Evolutionary conservation across 2,797 vertebrate species (phyloP).

Genomic region (Phataginus tricuspis): DNA sequence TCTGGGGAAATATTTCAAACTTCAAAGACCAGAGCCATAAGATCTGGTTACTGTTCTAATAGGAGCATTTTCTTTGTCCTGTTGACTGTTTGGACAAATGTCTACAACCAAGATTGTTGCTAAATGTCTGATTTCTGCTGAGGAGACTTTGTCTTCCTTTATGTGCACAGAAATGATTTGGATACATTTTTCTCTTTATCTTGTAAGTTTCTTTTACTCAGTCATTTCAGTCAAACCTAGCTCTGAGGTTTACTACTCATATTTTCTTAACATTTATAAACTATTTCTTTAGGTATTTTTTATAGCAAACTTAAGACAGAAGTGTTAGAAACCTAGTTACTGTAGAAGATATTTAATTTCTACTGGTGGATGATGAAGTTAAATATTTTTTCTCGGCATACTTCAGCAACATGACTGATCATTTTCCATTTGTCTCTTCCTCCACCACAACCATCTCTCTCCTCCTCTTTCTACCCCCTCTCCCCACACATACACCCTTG

Average conservation of each 20-base stretch:
- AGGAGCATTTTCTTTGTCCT: slow-evolving; percentile 53
- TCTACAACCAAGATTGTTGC: slow-evolving; percentile 44
- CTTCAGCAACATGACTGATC: not conserved
- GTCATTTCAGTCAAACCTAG: slow-evolving; percentile 16
- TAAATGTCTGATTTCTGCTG: slow-evolving; percentile 48
- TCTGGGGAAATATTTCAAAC: slow-evolving; percentile 57
- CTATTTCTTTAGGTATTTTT: not conserved
- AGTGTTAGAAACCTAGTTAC: not conserved
- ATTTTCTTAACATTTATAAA: slow-evolving; percentile 47
- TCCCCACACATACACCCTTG: not conserved
- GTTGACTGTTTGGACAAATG: slow-evolving; percentile 44
- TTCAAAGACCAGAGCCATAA: slow-evolving; percentile 62
- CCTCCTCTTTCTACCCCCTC: not conserved
- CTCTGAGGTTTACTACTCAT: slow-evolving; percentile 9
- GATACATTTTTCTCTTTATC: slow-evolving; percentile 25
- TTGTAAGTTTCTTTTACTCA: not conserved
- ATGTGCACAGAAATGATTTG: not conserved
- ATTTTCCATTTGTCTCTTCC: slow-evolving; percentile 15
- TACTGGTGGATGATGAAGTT: not conserved
- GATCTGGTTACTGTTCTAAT: slow-evolving; percentile 56
- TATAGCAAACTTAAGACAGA: slow-evolving; percentile 25
- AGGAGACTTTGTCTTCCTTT: not conserved
- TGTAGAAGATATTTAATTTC: slow-evolving; percentile 19
- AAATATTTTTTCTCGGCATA: not conserved
- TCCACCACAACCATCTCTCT: not conserved